Evolutionary conservation across 2,797 vertebrate genomes (phyloP), one percentile per base, ranked within the genome.

Genomic region (Dendrocincla fuliginosa): DNA sequence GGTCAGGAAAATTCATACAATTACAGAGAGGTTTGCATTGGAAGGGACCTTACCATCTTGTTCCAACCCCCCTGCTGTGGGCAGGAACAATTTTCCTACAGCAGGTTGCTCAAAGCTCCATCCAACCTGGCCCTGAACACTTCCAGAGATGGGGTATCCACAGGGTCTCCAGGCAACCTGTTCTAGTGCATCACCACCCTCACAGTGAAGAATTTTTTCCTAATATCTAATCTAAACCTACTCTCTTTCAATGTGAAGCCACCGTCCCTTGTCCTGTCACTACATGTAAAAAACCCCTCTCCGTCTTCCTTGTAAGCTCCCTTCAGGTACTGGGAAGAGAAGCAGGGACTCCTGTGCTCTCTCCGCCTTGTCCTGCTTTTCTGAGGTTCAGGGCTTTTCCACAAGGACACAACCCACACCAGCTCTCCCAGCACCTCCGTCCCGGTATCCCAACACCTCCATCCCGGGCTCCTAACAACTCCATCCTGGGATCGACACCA

Each of bases 21-120:
- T 44, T 16, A 13, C 5, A 17, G 23, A 37, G 16, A 2, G 16
- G 32, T n/a, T 44, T 68, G 2, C 0, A 8, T 27, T 39, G 39
- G 46, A 65, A 59, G 11, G 20, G 30, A 39, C 24, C n/a, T 18
- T 74, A 8, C 4, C 8, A 5, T 2, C 5, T 7, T 42, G 14
- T 41, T 56, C 20, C 8, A 78, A 44, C 10, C 0, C 9, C 16
- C 17, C n/a, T 19, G 30, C 39, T 30, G n/a, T 13, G 16, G 22
- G 16, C 35, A 39, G 2, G 16, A 33, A 15, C 46, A 41, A 5
- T 50, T 39, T 13, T 17, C 23, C 18, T 6, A 17, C 13, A 20
- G 10, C 23, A 27, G 6, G 22, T 9, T 27, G 11, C 30, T 18
- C 56, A 50, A 28, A n/a, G 13, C 17, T 22, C 44, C 30, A n/a